Evolutionary conservation across 2,888 invertebrate species (phyloP).

Genomic region (Nebria brevicollis): DNA sequence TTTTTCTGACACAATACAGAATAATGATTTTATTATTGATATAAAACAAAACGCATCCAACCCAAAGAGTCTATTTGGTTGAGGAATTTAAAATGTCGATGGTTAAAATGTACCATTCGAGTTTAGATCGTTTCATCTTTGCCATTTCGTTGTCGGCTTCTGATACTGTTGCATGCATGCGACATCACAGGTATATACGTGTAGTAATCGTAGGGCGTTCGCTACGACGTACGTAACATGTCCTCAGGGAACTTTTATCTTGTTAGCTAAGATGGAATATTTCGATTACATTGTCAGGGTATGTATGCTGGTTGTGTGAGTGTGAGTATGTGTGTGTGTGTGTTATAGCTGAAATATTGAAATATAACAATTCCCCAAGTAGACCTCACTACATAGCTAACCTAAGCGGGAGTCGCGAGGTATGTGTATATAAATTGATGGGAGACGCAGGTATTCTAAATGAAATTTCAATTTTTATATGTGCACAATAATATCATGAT

Average conservation of each 20-base stretch:
- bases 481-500: constrained; percentile 1
- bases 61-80: background rate
- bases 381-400: background rate
- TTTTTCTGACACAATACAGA: no score
- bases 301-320: background rate
- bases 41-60: background rate
- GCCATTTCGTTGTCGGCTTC: background rate
- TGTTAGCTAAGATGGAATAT: constrained; percentile 54
- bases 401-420: background rate
- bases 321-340: background rate
- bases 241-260: constrained; percentile 53
- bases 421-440: background rate
- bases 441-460: background rate
- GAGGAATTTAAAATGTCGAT: background rate
- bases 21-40: no score
- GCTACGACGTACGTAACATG: constrained; percentile 43
- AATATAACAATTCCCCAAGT: constrained; percentile 44
- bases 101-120: background rate
- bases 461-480: background rate
- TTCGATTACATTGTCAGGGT: constrained; percentile 52
- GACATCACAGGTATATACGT: background rate
- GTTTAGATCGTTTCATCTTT: background rate
- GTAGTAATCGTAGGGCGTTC: constrained; percentile 5
- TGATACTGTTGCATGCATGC: background rate
- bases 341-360: constrained; percentile 47